Percentiles rank a stretch among this genome's conserved stretches.
phyloP scores from a whole-genome alignment of 2,797 vertebrate species.

The Petrocephalus sullivani region DNA sequence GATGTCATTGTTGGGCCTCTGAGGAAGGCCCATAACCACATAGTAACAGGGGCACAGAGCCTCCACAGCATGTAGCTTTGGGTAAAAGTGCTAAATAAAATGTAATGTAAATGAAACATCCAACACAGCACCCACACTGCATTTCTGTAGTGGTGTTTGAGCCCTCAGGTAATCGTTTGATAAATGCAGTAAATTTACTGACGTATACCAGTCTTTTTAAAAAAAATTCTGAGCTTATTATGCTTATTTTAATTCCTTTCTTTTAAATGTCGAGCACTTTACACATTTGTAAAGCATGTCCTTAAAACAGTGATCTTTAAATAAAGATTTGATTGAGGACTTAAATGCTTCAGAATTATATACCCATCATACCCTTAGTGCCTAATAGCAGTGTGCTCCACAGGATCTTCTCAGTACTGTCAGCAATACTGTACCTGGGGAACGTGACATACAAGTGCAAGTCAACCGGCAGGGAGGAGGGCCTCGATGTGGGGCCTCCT shows the following conservation, averaged over 20 bases:
- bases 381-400: background rate
- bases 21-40: background rate
- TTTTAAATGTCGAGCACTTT: background rate
- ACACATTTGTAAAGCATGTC: background rate
- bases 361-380: background rate
- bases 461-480: conserved; percentile 85
- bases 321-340: background rate
- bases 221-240: background rate
- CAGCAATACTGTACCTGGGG: conserved; percentile 93
- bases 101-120: background rate
- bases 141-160: background rate
- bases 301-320: background rate
- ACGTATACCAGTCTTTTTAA: background rate
- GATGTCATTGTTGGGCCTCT: background rate
- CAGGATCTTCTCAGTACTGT: conserved; percentile 93
- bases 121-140: background rate
- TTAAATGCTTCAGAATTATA: background rate
- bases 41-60: no score
- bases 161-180: background rate
- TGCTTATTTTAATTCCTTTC: background rate
- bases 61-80: background rate
- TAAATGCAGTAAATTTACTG: background rate
- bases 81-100: background rate
- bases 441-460: conserved; percentile 87
- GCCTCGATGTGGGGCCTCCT: conserved; percentile 86